Conservation (phyloP, 2,113 vertebrate genomes). For the Neodontobutis hainanensis region DNA sequence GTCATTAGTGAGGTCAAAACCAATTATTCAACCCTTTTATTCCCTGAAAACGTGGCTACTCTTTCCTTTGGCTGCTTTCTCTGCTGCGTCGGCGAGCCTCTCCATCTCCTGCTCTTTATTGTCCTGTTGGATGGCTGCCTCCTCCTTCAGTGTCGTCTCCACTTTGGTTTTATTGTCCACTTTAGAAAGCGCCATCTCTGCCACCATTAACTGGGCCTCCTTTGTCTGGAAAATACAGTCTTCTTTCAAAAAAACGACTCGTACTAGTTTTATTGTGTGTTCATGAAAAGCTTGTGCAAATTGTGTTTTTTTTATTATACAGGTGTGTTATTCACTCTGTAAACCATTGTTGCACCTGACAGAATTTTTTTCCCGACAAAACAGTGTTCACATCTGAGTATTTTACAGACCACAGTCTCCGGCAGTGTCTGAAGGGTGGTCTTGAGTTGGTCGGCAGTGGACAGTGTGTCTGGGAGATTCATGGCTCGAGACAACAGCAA, state of each 20-base stretch:
- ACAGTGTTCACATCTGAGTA: background rate
- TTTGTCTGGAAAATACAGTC: conserved; percentile 80
- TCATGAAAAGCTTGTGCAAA: too few species aligned
- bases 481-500: conserved; percentile 95
- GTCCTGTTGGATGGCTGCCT: conserved; percentile 90
- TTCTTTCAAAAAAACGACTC: background rate
- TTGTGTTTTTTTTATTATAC: too few species aligned
- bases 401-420: conserved; percentile 87
- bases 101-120: conserved; percentile 87
- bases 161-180: conserved; percentile 95
- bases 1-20: background rate
- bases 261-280: too few species aligned
- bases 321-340: too few species aligned
- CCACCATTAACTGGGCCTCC: conserved; percentile 92
- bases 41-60: background rate
- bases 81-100: conserved; percentile 81
- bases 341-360: too few species aligned
- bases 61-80: conserved; percentile 77
- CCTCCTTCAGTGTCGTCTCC: conserved; percentile 92
- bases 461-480: conserved; percentile 97
- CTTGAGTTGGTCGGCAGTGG: conserved; percentile 96
- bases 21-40: background rate
- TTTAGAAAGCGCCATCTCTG: conserved; percentile 92
- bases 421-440: conserved; percentile 94
- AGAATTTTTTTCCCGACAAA: too few species aligned